Conservation (phyloP, 2,888 invertebrate species). For the Volucella zonaria region DNA sequence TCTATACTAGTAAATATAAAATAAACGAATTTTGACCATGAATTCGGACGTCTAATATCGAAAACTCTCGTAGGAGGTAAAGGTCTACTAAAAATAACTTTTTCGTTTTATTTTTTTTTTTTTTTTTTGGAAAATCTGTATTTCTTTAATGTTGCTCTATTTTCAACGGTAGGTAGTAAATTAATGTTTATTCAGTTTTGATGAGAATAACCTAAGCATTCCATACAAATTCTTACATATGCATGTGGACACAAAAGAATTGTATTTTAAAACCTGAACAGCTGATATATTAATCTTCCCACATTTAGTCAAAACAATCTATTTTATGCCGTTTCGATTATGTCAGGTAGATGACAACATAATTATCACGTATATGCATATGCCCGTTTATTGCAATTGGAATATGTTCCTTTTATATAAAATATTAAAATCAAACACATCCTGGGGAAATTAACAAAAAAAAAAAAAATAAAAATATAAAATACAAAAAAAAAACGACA, state of each 20-base stretch:
- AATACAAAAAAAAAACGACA: constrained; percentile 48
- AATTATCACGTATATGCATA: too few relatives aligned
- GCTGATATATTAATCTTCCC: not conserved
- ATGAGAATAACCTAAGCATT: not conserved
- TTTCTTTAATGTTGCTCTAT: constrained; percentile 37
- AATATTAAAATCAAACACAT: constrained; percentile 45
- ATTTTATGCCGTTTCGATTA: not conserved
- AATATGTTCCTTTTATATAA: constrained; percentile 33
- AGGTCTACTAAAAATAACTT: constrained; percentile 59
- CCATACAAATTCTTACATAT: not conserved
- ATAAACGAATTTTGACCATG: constrained; percentile 64
- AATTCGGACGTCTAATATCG: constrained; percentile 31
- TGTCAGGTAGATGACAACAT: constrained; percentile 21
- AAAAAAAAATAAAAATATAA: constrained; percentile 37
- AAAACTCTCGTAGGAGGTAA: constrained; percentile 52
- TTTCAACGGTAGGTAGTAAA: constrained; percentile 38
- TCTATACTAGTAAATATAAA: constrained; percentile 10
- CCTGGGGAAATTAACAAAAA: constrained; percentile 74
- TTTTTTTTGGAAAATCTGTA: constrained; percentile 6
- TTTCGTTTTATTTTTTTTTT: constrained; percentile 12
- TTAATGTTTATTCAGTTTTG: constrained; percentile 24
- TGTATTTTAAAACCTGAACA: too few relatives aligned
- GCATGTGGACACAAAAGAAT: too few relatives aligned
- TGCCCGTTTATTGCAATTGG: constrained; percentile 43
- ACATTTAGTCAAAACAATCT: not conserved